Conservation (phyloP, 2,797 vertebrate genomes). For the Sebastes hubbsi region DNA sequence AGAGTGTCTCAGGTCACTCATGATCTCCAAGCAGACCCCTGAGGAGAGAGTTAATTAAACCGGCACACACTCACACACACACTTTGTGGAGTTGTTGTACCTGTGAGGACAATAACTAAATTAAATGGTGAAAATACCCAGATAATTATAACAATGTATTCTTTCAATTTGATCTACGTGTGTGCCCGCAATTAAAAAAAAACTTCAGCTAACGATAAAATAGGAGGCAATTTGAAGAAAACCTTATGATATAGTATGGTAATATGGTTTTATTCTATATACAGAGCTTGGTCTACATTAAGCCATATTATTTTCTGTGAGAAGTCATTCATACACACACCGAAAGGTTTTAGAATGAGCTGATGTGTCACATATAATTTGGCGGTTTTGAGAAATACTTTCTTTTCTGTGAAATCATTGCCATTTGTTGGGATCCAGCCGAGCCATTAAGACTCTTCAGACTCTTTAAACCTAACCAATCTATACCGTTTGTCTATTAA, state of each 20-base stretch:
- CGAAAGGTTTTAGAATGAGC: not conserved
- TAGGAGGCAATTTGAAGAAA: not conserved
- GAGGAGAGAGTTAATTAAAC: slow-evolving; percentile 78
- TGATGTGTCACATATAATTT: not conserved
- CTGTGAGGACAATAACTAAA: slow-evolving; percentile 48
- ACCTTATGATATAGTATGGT: not conserved
- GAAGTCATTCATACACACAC: not conserved
- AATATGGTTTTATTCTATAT: not conserved
- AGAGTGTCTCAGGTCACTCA: slow-evolving; percentile 63
- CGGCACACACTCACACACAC: slow-evolving; percentile 8
- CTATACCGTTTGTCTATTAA: not conserved
- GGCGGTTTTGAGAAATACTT: not conserved
- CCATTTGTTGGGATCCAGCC: not conserved
- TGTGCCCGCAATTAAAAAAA: slow-evolving; percentile 1
- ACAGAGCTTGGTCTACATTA: not conserved
- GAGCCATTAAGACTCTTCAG: not conserved
- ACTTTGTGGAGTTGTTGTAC: slow-evolving; percentile 28
- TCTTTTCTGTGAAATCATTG: not conserved
- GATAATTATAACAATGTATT: slow-evolving; percentile 11
- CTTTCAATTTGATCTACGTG: slow-evolving; percentile 23
- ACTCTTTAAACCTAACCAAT: not conserved
- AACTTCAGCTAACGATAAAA: not conserved
- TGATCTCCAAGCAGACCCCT: slow-evolving; percentile 50
- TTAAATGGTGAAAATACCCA: slow-evolving; percentile 43
- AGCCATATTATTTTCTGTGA: not conserved